These are phyloP conservation scores for Equus quagga DNA, from an alignment of 2,113 vertebrate species.

Conservation along the genomic window DNA sequence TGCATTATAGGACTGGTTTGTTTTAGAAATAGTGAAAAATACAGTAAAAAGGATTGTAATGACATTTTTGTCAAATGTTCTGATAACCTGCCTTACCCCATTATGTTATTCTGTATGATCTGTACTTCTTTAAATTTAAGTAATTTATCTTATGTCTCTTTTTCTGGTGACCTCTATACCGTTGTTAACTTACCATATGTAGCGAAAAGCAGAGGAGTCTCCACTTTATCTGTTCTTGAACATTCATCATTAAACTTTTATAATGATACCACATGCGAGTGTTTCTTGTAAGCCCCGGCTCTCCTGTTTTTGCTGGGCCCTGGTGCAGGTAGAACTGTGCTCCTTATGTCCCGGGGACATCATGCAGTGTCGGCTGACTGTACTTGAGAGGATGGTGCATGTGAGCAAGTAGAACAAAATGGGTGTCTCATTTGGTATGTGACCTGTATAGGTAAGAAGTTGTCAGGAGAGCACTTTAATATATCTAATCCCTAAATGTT, in stretches of 20 bases:
- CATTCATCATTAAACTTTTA: rapidly evolving
- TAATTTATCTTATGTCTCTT: rapidly evolving
- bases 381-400: rapidly evolving
- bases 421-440: rapidly evolving
- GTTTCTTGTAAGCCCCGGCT: rapidly evolving
- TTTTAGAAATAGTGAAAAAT: neutral
- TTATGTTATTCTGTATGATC: neutral
- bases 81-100: neutral
- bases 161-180: neutral
- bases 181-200: rapidly evolving
- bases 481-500: neutral
- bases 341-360: rapidly evolving
- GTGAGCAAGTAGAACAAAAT: rapidly evolving
- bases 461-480: neutral
- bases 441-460: too few species aligned
- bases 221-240: rapidly evolving
- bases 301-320: neutral
- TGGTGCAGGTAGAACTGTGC: rapidly evolving
- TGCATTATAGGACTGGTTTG: neutral
- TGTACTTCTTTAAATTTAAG: neutral
- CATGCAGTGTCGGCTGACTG: rapidly evolving
- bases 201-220: neutral
- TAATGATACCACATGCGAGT: rapidly evolving
- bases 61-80: neutral
- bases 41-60: neutral